These are phyloP conservation scores for Sebastes fasciatus DNA, from an alignment of 2,113 vertebrate genomes.

Conservation along the genomic window DNA sequence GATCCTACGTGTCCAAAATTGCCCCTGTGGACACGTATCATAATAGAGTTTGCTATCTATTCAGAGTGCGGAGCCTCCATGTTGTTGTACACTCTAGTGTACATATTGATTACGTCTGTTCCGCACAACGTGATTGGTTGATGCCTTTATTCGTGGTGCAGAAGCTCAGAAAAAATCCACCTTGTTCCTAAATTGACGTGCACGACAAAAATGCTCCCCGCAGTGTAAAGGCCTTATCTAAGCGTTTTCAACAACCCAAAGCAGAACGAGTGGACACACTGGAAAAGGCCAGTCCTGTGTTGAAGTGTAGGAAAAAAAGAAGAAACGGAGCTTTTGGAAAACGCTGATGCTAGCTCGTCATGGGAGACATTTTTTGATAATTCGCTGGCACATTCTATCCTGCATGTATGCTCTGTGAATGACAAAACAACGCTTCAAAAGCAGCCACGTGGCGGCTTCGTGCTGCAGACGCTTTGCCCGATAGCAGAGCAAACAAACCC, in stretches of 20 bases:
- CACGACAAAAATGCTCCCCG: too few species aligned
- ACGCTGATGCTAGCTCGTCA: not conserved
- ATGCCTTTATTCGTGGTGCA: too few species aligned
- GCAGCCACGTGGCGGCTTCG: not conserved
- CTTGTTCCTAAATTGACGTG: too few species aligned
- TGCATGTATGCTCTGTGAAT: constrained; percentile 59
- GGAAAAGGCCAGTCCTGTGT: not conserved
- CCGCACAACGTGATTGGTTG: too few species aligned
- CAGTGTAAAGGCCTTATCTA: too few species aligned
- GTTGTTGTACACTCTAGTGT: too few species aligned
- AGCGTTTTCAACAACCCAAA: not conserved
- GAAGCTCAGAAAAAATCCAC: too few species aligned
- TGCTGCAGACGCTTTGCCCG: not conserved
- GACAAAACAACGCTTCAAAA: constrained; percentile 35
- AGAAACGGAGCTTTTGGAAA: constrained; percentile 9
- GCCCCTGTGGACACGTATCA: too few species aligned
- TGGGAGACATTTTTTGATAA: constrained; percentile 18
- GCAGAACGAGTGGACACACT: not conserved
- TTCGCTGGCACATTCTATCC: constrained; percentile 17
- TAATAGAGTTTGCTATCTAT: too few species aligned
- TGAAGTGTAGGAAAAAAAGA: not conserved
- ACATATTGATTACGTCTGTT: too few species aligned
- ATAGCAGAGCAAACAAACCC: not conserved
- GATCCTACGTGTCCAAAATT: too few species aligned
- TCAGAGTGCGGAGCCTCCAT: too few species aligned